Evolutionary conservation across 2,113 vertebrate species (phyloP).

Genomic region (Vombatus ursinus): DNA sequence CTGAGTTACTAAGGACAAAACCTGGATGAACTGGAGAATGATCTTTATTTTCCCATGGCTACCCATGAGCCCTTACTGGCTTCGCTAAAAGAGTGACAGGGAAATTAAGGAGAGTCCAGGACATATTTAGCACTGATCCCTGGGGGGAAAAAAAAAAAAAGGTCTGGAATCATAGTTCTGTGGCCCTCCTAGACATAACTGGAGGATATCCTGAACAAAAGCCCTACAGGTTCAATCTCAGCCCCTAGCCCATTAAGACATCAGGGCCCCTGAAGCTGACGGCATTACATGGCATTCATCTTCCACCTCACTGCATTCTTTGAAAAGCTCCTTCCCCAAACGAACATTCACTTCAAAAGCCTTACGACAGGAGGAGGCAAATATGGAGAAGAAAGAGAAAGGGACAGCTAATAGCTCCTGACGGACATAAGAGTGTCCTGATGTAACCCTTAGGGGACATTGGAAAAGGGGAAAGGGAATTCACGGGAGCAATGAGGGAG

Average conservation of each 20-base stretch:
- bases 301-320: background rate
- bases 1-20: background rate
- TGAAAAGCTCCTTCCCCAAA: conserved; percentile 4
- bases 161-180: background rate
- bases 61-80: background rate
- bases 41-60: background rate
- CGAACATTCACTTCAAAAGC: background rate
- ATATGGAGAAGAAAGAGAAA: background rate
- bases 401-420: background rate
- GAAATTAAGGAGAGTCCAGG: background rate
- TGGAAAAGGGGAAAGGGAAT: conserved; percentile 39
- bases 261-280: background rate
- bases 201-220: background rate
- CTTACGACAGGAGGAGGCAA: background rate
- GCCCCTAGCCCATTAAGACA: background rate
- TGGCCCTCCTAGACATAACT: background rate
- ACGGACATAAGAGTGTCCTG: background rate
- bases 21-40: background rate
- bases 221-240: background rate
- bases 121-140: background rate
- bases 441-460: conserved; percentile 44
- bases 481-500: conserved; percentile 39
- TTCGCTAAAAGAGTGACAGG: background rate
- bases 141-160: no score
- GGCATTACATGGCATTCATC: background rate